phyloP scores from a whole-genome alignment of 2,888 invertebrate genomes.

The Gryllus longicercus region DNA sequence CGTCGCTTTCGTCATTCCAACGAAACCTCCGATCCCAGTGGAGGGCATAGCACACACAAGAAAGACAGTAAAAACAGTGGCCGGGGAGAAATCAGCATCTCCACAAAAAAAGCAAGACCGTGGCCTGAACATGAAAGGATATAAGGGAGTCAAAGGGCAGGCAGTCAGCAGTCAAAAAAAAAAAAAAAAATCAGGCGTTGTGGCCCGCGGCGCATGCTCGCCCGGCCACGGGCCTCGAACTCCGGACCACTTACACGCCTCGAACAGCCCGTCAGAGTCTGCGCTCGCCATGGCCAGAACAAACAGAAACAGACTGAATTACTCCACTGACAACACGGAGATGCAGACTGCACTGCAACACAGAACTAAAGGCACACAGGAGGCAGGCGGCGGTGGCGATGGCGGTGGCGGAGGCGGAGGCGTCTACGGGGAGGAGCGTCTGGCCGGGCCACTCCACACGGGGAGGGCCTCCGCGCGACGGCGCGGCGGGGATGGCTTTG shows the following conservation, averaged over 20 bases:
- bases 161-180: constrained; percentile 30
- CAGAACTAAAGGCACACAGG: constrained; percentile 8
- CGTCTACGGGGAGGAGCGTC: neutral
- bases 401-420: neutral
- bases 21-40: neutral
- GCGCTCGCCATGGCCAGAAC: constrained; percentile 46
- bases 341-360: constrained; percentile 10
- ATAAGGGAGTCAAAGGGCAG: constrained; percentile 21
- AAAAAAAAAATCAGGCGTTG: constrained; percentile 21
- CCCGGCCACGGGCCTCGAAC: constrained; percentile 41
- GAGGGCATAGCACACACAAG: neutral
- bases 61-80: constrained; percentile 3
- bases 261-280: constrained; percentile 50
- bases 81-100: neutral
- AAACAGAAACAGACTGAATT: constrained; percentile 40
- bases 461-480: too few relatives aligned
- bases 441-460: too few relatives aligned
- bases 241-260: constrained; percentile 48
- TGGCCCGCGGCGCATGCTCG: constrained; percentile 18
- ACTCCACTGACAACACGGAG: constrained; percentile 10
- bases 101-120: constrained; percentile 1
- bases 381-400: neutral
- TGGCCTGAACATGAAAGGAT: neutral
- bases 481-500: too few relatives aligned
- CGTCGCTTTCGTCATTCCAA: neutral